Evolutionary conservation across 2,797 vertebrate genomes (phyloP), one percentile per base, ranked within the genome.

Genomic region (Neomorphus geoffroyi): DNA sequence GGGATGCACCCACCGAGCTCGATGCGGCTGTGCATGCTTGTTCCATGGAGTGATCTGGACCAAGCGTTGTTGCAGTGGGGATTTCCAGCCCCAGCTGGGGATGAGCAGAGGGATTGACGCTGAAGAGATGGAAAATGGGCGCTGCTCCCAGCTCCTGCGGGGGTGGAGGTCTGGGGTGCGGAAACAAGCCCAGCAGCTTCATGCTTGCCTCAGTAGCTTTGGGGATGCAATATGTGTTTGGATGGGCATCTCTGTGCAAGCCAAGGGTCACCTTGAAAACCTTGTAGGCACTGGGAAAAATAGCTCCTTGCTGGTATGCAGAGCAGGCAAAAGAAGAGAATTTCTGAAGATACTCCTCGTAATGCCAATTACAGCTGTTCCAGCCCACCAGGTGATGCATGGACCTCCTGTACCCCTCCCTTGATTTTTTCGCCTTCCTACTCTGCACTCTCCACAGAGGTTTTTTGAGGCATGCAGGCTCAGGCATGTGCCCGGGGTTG

Each of bases 51-150:
- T 7, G 48, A 70, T 66, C 46, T 11, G 51, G 83, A 0, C 28
- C 32, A 12, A 33, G 32, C 33, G 2, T 28, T 30, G 3, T 32
- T 30, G 3, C 1, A 1, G 2, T 24, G 80, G 75, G 84, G 30
- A 88, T 91, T 93, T 92, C 81, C 87, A 89, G 80, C 43, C 67
- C 37, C 7, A 10, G 18, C 61, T 3, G 6, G 37, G 37, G 41
- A 3, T 5, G 27, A 65, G 58, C 1, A 14, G 43, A 74, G 39
- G 43, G n/a, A 18, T 18, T 90, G 88, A 64, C 74, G 62, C 37
- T 72, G 24, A 45, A 78, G 28, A 50, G 77, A 30, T 93, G 93
- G 81, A 85, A 94, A 92, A 91, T 9, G 65, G 57, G 90, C 8
- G 0, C 57, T 23, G 69, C 21, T 92, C 45, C 84, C 87, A 53